phyloP scores from a whole-genome alignment of 2,888 invertebrate species.

The Leptarthrus brevirostris region DNA sequence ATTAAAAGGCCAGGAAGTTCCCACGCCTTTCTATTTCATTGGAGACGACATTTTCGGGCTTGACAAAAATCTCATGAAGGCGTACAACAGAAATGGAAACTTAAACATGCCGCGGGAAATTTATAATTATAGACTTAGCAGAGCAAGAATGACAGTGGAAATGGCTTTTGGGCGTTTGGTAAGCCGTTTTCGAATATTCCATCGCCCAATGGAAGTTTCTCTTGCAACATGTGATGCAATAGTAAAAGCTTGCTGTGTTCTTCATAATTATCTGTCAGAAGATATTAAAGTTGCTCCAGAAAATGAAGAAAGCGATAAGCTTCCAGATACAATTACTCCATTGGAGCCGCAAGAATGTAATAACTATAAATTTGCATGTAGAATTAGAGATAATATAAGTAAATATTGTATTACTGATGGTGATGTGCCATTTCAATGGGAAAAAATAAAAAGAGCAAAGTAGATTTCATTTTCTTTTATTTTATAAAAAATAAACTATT shows the following conservation, averaged over 20 bases:
- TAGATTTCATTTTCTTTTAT: background rate
- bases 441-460: background rate
- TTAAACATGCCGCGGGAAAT: background rate
- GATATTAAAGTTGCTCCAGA: background rate
- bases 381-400: background rate
- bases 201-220: background rate
- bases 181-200: background rate
- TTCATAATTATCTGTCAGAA: background rate
- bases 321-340: too few species aligned
- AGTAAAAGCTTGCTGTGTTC: background rate
- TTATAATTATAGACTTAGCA: background rate
- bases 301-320: background rate
- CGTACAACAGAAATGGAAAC: accelerated
- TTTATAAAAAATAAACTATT: background rate
- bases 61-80: background rate
- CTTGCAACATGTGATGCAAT: background rate
- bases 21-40: slow-evolving; percentile 10
- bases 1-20: background rate
- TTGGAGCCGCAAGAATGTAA: background rate
- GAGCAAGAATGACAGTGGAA: background rate
- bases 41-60: background rate
- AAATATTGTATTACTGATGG: background rate
- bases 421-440: background rate
- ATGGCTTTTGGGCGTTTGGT: background rate
- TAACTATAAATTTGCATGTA: background rate